Conservation (phyloP, 2,113 vertebrate species). For the Callaeas wilsoni region DNA sequence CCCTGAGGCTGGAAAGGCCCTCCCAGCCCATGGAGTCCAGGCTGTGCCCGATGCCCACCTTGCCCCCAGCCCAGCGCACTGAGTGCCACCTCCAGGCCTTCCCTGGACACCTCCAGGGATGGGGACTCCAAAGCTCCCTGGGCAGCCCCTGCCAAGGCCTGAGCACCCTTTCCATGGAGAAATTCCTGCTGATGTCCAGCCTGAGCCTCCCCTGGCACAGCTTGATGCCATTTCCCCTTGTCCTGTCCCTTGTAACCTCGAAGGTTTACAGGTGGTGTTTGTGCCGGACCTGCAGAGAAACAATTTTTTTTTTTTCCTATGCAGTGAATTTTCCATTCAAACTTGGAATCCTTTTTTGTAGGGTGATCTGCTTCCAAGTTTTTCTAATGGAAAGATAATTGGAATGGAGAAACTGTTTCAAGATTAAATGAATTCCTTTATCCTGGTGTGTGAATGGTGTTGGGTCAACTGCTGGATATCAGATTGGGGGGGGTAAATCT, state of each 20-base stretch:
- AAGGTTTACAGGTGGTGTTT: not conserved
- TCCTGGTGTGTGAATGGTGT: not conserved
- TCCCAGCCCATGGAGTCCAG: not conserved
- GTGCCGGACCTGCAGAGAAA: not conserved
- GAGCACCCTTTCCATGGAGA: not conserved
- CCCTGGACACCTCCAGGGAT: not conserved
- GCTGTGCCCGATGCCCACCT: not conserved
- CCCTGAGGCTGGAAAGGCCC: not conserved
- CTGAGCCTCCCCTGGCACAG: not conserved
- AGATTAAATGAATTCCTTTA: not conserved
- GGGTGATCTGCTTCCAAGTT: not conserved
- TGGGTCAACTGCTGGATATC: not conserved
- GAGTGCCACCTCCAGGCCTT: not conserved
- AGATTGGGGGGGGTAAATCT: not conserved
- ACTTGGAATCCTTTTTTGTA: not conserved
- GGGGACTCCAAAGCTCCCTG: not conserved
- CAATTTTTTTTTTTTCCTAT: not conserved
- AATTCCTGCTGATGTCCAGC: not conserved
- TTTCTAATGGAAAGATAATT: not conserved
- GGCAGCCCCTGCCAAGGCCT: not conserved
- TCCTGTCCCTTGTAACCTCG: not conserved
- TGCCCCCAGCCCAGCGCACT: not conserved
- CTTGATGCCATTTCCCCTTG: fast-evolving
- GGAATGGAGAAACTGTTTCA: not conserved
- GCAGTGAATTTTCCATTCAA: not conserved